Evolutionary conservation across 1,140 invertebrate species (phyloP).

Genomic region (Zaprionus ornatus): DNA sequence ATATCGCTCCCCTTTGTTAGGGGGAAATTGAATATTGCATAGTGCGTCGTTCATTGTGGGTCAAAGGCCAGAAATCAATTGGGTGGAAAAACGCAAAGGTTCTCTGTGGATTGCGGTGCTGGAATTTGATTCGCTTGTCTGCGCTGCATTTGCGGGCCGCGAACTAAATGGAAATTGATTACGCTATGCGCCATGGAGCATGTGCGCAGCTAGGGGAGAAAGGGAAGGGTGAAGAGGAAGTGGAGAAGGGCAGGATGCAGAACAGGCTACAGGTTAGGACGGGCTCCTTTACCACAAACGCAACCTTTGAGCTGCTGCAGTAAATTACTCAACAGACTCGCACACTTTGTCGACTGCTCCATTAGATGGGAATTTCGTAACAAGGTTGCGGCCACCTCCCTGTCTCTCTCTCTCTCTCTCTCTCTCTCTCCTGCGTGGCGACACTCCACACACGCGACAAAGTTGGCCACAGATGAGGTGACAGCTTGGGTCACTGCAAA

Average conservation of each 20-base stretch:
- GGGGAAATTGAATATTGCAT: neutral
- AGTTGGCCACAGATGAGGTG: conserved; percentile 1
- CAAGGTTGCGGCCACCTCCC: neutral
- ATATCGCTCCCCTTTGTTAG: too few species aligned
- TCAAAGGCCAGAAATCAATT: conserved; percentile 1
- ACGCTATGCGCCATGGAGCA: neutral
- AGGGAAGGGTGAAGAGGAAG: neutral
- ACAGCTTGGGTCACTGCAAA: conserved; percentile 30
- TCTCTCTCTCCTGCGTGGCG: neutral
- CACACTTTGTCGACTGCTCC: neutral
- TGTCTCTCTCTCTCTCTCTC: neutral
- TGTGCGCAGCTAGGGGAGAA: neutral
- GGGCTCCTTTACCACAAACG: neutral
- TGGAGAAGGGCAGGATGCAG: neutral
- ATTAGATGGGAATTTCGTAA: neutral
- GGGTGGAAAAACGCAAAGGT: neutral
- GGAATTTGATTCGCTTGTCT: conserved; percentile 1
- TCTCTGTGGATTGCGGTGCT: neutral
- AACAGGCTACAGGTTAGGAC: neutral
- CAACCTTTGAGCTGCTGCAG: neutral
- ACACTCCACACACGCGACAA: neutral
- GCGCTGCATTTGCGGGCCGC: neutral
- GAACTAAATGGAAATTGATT: neutral
- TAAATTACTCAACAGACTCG: neutral
- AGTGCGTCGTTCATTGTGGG: neutral